These are phyloP conservation scores for Nezara viridula DNA, from an alignment of 2,888 invertebrate genomes.

Conservation along the genomic window DNA sequence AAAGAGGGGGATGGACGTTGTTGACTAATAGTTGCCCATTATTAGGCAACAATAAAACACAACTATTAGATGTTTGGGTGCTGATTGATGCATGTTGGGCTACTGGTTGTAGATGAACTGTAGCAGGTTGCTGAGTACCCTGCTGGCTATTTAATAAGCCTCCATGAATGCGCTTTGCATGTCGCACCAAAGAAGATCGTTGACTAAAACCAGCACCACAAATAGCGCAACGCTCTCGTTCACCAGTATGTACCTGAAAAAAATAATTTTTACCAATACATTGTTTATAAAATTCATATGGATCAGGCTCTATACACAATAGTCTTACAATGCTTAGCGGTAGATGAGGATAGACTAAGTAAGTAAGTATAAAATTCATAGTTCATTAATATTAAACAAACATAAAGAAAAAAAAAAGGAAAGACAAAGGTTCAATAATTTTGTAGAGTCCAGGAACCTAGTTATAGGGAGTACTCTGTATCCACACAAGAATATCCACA, in stretches of 20 bases:
- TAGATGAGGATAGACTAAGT: too few species aligned
- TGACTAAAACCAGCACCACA: conserved; percentile 67
- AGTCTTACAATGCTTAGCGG: too few species aligned
- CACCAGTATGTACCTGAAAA: conserved; percentile 65
- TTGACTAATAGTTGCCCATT: conserved; percentile 24
- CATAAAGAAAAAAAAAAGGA: too few species aligned
- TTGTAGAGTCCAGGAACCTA: too few species aligned
- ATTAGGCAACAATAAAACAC: conserved; percentile 41
- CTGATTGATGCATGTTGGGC: conserved; percentile 33
- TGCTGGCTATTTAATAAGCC: background rate
- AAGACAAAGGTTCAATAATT: too few species aligned
- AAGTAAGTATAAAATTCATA: too few species aligned
- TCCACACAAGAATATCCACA: too few species aligned
- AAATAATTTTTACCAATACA: background rate
- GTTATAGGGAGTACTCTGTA: too few species aligned
- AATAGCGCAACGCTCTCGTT: conserved; percentile 66
- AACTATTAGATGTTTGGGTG: conserved; percentile 32
- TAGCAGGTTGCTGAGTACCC: background rate
- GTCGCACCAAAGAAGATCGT: conserved; percentile 66
- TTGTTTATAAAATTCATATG: background rate
- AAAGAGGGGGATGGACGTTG: background rate
- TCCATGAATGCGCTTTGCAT: conserved; percentile 66
- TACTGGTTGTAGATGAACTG: background rate
- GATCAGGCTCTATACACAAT: too few species aligned
- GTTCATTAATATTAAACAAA: too few species aligned